A percentile compares a stretch with the other conserved stretches of the same genome.
Evolutionary conservation across 2,888 invertebrate species (phyloP).

Genomic region (Drosophila anceps): DNA sequence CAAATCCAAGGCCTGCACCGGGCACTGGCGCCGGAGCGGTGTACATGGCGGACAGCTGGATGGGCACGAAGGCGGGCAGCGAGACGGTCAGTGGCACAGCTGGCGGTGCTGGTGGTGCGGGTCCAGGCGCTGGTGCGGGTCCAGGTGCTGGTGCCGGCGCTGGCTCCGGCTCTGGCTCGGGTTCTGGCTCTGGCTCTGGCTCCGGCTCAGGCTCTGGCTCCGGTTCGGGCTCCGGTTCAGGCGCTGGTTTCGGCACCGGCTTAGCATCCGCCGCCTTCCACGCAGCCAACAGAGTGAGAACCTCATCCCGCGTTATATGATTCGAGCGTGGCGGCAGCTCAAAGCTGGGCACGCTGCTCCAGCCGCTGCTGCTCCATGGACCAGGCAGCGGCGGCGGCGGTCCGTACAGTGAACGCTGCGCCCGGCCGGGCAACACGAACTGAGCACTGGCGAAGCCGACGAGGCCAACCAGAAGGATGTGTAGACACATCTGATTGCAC

Average conservation of each 20-base stretch:
- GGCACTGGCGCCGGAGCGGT: conserved; percentile 79
- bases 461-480: conserved; percentile 36
- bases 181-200: conserved; percentile 52
- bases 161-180: conserved; percentile 83
- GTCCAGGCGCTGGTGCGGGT: conserved; percentile 70
- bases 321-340: conserved; percentile 55
- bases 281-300: conserved; percentile 77
- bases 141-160: conserved; percentile 71
- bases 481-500: conserved; percentile 28
- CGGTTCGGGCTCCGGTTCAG: conserved; percentile 67
- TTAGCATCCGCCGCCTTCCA: conserved; percentile 73
- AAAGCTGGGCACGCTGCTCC: conserved; percentile 51
- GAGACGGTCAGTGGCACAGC: conserved; percentile 83
- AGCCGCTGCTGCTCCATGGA: conserved; percentile 58
- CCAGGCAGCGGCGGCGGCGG: conserved; percentile 12
- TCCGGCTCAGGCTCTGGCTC: conserved; percentile 80
- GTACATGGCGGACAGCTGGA: conserved; percentile 84
- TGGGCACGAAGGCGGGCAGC: conserved; percentile 83
- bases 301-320: conserved; percentile 79
- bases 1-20: conserved; percentile 57
- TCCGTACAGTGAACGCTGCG: conserved; percentile 32
- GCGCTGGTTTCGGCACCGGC: conserved; percentile 80
- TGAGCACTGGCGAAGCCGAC: conserved; percentile 48
- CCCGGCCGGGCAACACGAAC: conserved; percentile 24
- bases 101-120: conserved; percentile 83